Conservation (phyloP, 2,888 invertebrate genomes). For the Erannis defoliaria region DNA sequence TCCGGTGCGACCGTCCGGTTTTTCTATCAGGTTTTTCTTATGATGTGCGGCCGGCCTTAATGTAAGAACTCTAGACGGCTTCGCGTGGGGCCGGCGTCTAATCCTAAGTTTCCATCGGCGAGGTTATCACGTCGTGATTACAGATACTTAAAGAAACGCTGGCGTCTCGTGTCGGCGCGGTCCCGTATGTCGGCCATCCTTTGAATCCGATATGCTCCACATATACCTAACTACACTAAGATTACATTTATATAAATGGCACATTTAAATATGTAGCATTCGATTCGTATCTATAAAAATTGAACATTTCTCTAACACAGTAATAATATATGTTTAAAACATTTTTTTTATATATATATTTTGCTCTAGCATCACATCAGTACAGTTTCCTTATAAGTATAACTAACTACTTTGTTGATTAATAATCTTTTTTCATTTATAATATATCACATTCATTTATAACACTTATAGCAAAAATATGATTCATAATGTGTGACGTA, state of each 20-base stretch:
- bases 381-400: conserved; percentile 73
- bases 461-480: conserved; percentile 52
- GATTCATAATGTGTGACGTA: conserved; percentile 43
- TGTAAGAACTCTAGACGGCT: no score
- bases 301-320: conserved; percentile 50
- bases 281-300: conserved; percentile 62
- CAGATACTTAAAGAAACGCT: neutral
- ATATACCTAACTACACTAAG: conserved; percentile 54
- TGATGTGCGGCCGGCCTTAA: no score
- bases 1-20: no score
- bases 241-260: conserved; percentile 76
- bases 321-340: conserved; percentile 58
- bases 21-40: no score
- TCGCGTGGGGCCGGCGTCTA: no score
- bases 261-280: conserved; percentile 79
- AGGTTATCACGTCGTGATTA: neutral
- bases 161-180: conserved; percentile 47
- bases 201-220: conserved; percentile 44
- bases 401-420: conserved; percentile 60
- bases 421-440: conserved; percentile 51
- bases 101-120: neutral
- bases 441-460: conserved; percentile 64
- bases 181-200: conserved; percentile 50
- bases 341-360: conserved; percentile 69
- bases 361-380: conserved; percentile 82